Conservation (phyloP, 2,797 vertebrate genomes). For the Brachymystax lenok region DNA sequence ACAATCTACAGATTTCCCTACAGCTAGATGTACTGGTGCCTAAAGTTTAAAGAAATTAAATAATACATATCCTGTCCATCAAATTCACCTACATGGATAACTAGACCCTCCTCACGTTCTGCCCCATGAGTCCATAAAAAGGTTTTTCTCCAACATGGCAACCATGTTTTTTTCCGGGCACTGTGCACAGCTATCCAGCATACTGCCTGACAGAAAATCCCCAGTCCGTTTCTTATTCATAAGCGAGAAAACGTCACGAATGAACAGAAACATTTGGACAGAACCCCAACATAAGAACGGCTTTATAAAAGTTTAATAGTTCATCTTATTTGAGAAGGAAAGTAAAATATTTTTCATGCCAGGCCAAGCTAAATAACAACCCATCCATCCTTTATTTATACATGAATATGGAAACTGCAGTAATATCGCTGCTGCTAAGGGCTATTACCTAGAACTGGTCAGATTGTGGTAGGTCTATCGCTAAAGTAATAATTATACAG, state of each 20-base stretch:
- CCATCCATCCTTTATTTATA: background rate
- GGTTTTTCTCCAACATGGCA: background rate
- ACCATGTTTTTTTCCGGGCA: conserved; percentile 63
- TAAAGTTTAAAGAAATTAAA: too few species aligned
- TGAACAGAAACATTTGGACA: background rate
- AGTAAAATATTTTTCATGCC: background rate
- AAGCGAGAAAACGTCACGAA: background rate
- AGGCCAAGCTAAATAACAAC: background rate
- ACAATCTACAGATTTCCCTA: too few species aligned
- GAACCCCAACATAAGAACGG: background rate
- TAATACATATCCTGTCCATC: too few species aligned
- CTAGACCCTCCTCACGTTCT: background rate
- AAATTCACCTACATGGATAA: too few species aligned
- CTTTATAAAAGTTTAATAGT: background rate
- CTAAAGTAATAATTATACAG: background rate
- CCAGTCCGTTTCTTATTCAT: background rate
- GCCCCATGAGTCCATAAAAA: background rate
- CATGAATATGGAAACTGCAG: background rate
- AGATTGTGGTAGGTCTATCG: background rate
- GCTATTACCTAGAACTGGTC: background rate
- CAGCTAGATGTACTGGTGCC: too few species aligned
- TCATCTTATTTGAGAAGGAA: background rate
- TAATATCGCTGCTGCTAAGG: background rate
- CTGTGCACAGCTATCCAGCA: conserved; percentile 71
- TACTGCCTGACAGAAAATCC: conserved; percentile 63